Base-by-base conservation (phyloP, 2,888 invertebrate species). In the Fabriciana adippe region DNA sequence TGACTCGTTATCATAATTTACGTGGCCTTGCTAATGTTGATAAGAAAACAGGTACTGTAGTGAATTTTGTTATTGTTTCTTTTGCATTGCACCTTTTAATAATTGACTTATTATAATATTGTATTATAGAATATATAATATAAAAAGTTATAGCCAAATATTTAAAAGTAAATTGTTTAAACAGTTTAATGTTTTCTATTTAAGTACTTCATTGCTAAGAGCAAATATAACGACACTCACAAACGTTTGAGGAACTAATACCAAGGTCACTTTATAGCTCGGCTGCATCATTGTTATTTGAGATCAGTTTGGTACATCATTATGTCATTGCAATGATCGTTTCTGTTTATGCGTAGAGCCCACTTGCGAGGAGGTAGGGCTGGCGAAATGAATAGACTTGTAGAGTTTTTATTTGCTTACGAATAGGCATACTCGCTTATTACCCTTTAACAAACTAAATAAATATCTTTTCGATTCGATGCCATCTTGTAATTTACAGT, bases 11-110 rank as follows among this genome's bases (percentile, higher is more conserved):
- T 90, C 90, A 83, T 79, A 84, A 81, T 81, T 84, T 82, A 81
- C 73, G 83, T 84, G 88, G 85, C 91, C 90, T 91, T 90, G 90
- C 80, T 75, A 74, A 75, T 68, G 66, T 72, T 83, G 90, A 92
- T 90, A 90, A 89, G 76, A 73, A 73, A 74, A 76, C 73, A 76
- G 72, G 68, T 72, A 68, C 70, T 73, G 75, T 80, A 80, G 82
- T 80, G 76, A 78, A 79, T 76, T 72, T 73, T 81, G 77, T 81
- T 82, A 77, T 83, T 81, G 78, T 83, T 79, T 75, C 41, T 11
- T 79, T 79, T 72, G 62, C 72, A 75, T 72, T 86, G 86, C 85
- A 85, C 79, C 81, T 82, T n/a, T n/a, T 79, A 76, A 54, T 57
- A 41, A 41, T 41, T 41, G 1, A 41, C 11, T 2, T 41, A 41